A percentile compares a stretch with the other conserved stretches of the same genome.
Conservation (phyloP, 2,113 vertebrate genomes). For the Thinocorus orbignyianus region DNA sequence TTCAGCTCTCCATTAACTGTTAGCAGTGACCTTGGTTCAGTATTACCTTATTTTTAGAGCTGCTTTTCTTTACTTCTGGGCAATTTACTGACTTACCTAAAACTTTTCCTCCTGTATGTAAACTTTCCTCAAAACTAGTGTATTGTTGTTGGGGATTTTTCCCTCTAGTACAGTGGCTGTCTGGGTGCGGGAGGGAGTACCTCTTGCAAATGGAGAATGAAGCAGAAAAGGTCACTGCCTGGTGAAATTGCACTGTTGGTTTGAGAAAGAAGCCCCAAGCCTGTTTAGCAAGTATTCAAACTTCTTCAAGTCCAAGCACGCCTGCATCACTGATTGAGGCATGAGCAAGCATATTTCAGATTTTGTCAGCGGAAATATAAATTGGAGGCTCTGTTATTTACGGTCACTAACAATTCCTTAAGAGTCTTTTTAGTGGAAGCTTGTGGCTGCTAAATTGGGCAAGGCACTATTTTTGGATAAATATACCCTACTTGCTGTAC, state of each 20-base stretch:
- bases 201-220: neutral
- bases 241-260: neutral
- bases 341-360: neutral
- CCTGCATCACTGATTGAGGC: neutral
- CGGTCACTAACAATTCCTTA: neutral
- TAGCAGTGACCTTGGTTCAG: neutral
- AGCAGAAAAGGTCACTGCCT: neutral
- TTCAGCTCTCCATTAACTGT: neutral
- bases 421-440: neutral
- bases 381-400: neutral
- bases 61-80: neutral
- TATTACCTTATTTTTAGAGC: neutral
- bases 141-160: neutral
- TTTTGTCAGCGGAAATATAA: neutral
- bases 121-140: neutral
- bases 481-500: neutral
- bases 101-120: neutral
- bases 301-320: neutral
- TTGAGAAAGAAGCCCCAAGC: neutral
- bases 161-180: neutral
- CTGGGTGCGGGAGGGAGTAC: neutral
- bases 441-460: neutral
- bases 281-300: neutral
- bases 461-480: neutral
- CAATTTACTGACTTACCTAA: neutral